Evolutionary conservation across 1,140 invertebrate genomes (phyloP).

Genomic region (Maconellicoccus hirsutus): DNA sequence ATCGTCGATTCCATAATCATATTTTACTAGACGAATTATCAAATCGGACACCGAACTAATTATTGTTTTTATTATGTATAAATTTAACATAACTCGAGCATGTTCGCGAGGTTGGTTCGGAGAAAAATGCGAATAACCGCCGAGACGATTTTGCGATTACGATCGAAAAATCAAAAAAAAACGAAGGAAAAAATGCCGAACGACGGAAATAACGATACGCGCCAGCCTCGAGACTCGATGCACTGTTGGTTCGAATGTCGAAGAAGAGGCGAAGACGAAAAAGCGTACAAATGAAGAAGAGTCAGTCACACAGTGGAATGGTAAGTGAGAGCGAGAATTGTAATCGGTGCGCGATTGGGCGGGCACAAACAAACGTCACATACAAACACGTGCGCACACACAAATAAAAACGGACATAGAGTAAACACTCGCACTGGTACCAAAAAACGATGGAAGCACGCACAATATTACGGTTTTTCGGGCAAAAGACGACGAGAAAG

Average conservation of each 20-base stretch:
- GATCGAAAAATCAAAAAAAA: too few relatives aligned
- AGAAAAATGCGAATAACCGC: too few relatives aligned
- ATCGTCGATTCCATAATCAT: conserved; percentile 34
- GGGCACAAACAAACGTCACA: conserved; percentile 17
- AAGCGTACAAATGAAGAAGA: conserved; percentile 17
- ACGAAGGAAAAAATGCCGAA: too few relatives aligned
- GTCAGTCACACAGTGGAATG: conserved; percentile 16
- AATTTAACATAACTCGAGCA: too few relatives aligned
- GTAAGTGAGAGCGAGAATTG: conserved; percentile 14
- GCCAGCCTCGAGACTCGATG: too few relatives aligned
- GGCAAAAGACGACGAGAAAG: too few relatives aligned
- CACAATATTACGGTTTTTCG: not conserved
- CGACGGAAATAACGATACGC: too few relatives aligned
- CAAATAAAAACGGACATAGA: not conserved
- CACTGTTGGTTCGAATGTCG: too few relatives aligned
- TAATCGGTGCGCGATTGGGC: conserved; percentile 19
- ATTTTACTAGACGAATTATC: not conserved
- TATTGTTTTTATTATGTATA: not conserved
- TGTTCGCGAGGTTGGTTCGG: too few relatives aligned
- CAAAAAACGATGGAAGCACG: not conserved
- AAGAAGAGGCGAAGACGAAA: not conserved
- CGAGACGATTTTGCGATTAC: too few relatives aligned
- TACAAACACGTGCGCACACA: conserved; percentile 7
- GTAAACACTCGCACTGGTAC: not conserved
- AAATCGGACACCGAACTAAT: too few relatives aligned